phyloP scores from a whole-genome alignment of 2,888 invertebrate genomes.

The Orthonevra nobilis region DNA sequence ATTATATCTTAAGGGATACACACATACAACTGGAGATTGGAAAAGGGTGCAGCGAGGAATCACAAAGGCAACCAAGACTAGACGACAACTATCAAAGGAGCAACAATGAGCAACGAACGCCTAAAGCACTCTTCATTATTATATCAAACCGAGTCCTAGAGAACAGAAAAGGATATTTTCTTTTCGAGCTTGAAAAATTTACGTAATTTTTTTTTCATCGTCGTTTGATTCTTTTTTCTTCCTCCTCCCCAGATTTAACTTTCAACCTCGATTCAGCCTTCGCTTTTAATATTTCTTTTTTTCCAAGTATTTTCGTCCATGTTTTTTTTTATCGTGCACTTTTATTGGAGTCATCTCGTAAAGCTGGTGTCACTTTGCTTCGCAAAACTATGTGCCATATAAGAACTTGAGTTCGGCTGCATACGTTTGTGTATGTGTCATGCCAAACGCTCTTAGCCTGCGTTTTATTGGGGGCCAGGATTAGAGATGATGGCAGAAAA shows the following conservation, averaged over 20 bases:
- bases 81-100: constrained; percentile 42
- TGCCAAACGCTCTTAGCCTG: constrained; percentile 61
- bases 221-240: constrained; percentile 2
- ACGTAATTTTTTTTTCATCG: no score
- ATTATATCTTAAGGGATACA: constrained; percentile 18
- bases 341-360: constrained; percentile 65
- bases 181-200: no score
- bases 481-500: constrained; percentile 54
- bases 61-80: not conserved
- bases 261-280: constrained; percentile 60
- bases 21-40: constrained; percentile 7
- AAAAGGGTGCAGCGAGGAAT: constrained; percentile 17
- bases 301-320: constrained; percentile 3
- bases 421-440: constrained; percentile 1
- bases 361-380: constrained; percentile 63
- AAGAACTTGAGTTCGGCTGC: constrained; percentile 20
- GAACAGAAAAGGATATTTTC: constrained; percentile 35
- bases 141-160: constrained; percentile 63
- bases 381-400: constrained; percentile 31
- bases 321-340: constrained; percentile 51
- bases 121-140: constrained; percentile 70
- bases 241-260: constrained; percentile 41
- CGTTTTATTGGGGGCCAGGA: constrained; percentile 60
- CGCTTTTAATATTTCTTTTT: constrained; percentile 47
- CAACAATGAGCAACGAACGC: constrained; percentile 58